Percentiles rank a stretch among this genome's conserved stretches.
Evolutionary conservation across 2,797 vertebrate genomes (phyloP).

Genomic region (Hippopotamyrus pictus): DNA sequence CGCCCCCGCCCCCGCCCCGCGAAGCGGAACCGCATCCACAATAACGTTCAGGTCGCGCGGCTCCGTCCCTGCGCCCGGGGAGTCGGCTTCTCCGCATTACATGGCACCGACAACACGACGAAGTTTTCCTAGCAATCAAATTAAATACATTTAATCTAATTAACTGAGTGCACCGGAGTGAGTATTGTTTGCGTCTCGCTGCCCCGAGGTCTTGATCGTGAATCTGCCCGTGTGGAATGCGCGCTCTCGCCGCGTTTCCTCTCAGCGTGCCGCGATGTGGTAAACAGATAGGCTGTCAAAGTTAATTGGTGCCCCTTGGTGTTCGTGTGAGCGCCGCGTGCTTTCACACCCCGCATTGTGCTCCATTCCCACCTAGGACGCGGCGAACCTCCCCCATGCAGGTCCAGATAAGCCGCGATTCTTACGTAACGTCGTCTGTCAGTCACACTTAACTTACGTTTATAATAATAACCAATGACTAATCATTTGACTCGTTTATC

Average conservation of each 20-base stretch:
- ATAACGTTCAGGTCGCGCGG: background rate
- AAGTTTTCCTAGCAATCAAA: background rate
- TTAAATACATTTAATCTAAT: slow-evolving; percentile 6
- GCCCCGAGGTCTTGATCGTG: background rate
- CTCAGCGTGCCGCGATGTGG: background rate
- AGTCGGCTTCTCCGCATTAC: background rate
- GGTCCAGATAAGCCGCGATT: background rate
- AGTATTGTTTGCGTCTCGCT: background rate
- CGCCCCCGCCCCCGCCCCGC: background rate
- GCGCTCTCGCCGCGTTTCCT: background rate
- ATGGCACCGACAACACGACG: background rate
- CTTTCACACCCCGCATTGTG: background rate
- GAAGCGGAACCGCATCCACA: background rate
- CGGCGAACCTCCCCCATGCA: background rate
- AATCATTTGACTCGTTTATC: background rate
- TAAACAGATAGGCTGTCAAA: slow-evolving; percentile 8
- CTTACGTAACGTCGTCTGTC: background rate
- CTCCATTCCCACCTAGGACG: background rate
- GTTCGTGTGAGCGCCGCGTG: background rate
- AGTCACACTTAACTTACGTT: background rate
- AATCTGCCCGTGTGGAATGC: background rate
- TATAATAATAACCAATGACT: background rate
- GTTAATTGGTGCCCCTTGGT: slow-evolving; percentile 4
- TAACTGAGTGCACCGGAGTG: background rate
- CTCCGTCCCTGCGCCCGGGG: background rate